Percentiles rank a stretch among this genome's conserved stretches.
These are phyloP conservation scores for Platerodrilus igneus DNA, from an alignment of 2,888 invertebrate species.

Conservation along the genomic window DNA sequence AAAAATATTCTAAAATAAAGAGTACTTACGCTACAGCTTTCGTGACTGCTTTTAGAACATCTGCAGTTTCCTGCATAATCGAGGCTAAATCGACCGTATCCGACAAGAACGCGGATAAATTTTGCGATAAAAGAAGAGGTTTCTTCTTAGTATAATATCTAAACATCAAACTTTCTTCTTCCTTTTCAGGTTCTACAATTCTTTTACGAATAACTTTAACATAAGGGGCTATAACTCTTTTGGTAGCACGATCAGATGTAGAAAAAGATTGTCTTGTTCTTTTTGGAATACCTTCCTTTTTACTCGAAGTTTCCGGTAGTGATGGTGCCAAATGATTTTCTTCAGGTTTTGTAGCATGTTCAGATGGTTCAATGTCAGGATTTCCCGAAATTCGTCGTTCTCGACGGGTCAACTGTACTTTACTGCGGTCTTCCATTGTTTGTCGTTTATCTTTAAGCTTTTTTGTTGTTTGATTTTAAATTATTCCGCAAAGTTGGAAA, in stretches of 20 bases:
- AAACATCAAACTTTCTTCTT: constrained; percentile 35
- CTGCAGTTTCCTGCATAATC: constrained; percentile 55
- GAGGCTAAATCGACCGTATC: constrained; percentile 55
- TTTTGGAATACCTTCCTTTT: constrained; percentile 12
- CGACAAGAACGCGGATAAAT: constrained; percentile 49
- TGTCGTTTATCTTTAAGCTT: no score
- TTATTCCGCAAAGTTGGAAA: no score
- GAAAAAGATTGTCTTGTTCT: constrained; percentile 43
- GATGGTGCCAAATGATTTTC: no score
- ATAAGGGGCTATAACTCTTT: constrained; percentile 58
- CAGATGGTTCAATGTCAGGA: no score
- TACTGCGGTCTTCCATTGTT: no score
- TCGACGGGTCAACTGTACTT: no score
- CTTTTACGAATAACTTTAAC: constrained; percentile 44
- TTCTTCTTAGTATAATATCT: constrained; percentile 43
- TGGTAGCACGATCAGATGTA: constrained; percentile 52
- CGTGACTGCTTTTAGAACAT: constrained; percentile 54
- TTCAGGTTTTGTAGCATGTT: no score
- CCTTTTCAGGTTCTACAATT: constrained; percentile 28
- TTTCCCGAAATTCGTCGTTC: no score
- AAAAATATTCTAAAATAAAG: no score
- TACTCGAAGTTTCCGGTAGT: constrained; percentile 11
- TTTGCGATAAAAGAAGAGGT: constrained; percentile 41
- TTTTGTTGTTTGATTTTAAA: no score
- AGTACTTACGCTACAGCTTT: constrained; percentile 54